Conservation (phyloP, 2,888 invertebrate genomes). For the Phengaris arion region DNA sequence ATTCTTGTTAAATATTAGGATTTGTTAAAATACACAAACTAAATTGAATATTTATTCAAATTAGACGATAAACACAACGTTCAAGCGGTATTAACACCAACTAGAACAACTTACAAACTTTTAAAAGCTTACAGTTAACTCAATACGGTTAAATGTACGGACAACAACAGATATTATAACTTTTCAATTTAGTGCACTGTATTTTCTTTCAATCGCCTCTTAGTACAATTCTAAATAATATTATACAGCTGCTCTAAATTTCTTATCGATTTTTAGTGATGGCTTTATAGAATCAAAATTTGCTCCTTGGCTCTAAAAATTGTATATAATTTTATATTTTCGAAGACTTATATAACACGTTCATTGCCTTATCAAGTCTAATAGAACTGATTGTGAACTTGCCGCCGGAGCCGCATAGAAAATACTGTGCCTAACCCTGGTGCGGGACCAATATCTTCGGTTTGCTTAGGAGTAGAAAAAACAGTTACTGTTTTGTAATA, state of each 20-base stretch:
- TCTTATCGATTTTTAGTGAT: not conserved
- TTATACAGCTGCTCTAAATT: not conserved
- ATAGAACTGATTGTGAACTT: too few species aligned
- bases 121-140: slow-evolving; percentile 11
- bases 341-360: too few species aligned
- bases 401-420: too few species aligned
- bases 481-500: too few species aligned
- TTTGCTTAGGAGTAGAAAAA: too few species aligned
- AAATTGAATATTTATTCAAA: not conserved
- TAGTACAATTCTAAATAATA: not conserved
- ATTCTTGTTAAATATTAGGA: not conserved
- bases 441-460: too few species aligned
- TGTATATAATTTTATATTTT: too few species aligned
- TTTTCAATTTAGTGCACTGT: not conserved
- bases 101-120: slow-evolving; percentile 3
- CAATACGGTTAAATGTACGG: not conserved
- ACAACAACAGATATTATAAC: slow-evolving; percentile 7
- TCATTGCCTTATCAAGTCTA: too few species aligned
- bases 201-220: not conserved
- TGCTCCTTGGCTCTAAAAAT: too few species aligned
- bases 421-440: too few species aligned
- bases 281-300: not conserved
- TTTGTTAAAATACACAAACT: not conserved
- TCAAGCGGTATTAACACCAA: not conserved
- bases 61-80: slow-evolving; percentile 9